Conservation (phyloP, 92 coral and sea anemone species). For the Porites evermanni region DNA sequence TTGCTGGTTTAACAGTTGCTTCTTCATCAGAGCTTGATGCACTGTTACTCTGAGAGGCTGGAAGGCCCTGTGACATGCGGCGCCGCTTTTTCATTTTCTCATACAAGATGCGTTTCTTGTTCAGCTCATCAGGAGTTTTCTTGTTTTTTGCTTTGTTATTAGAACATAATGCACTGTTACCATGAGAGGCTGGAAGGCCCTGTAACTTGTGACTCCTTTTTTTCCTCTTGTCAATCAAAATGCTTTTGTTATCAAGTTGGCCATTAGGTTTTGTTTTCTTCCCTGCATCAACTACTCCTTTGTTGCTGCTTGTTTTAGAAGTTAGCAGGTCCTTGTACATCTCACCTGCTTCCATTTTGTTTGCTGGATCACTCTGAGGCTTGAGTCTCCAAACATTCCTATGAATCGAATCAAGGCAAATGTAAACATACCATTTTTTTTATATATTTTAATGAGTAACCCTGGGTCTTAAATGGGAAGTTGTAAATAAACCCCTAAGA, state of each 20-base stretch:
- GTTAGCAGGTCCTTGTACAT: slow-evolving; percentile 59
- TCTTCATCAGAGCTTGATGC: slow-evolving; percentile 22
- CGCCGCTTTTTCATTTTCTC: slow-evolving; percentile 39
- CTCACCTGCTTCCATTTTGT: slow-evolving; percentile 21
- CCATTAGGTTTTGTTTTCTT: slow-evolving; percentile 21
- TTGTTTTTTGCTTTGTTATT: neutral
- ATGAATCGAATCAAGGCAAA: neutral
- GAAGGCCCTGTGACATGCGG: slow-evolving; percentile 69
- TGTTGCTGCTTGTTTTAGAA: slow-evolving; percentile 42
- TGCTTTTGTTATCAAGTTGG: neutral
- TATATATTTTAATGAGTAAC: neutral
- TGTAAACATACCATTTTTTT: neutral
- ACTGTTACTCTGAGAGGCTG: slow-evolving; percentile 43
- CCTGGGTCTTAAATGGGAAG: neutral
- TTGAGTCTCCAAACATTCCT: neutral
- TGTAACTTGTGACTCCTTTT: slow-evolving; percentile 32
- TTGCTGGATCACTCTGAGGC: neutral
- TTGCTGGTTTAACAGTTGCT: neutral
- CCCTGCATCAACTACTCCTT: slow-evolving; percentile 22
- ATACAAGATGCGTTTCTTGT: neutral
- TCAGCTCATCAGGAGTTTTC: too few species aligned
- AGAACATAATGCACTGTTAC: too few species aligned
- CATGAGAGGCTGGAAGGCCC: slow-evolving; percentile 27
- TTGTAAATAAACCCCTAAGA: too few species aligned
- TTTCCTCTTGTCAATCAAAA: too few species aligned